A percentile compares a stretch with the other conserved stretches of the same genome.
Evolutionary conservation across 1,140 invertebrate species (phyloP).

Genomic region (Trichonephila inaurata): DNA sequence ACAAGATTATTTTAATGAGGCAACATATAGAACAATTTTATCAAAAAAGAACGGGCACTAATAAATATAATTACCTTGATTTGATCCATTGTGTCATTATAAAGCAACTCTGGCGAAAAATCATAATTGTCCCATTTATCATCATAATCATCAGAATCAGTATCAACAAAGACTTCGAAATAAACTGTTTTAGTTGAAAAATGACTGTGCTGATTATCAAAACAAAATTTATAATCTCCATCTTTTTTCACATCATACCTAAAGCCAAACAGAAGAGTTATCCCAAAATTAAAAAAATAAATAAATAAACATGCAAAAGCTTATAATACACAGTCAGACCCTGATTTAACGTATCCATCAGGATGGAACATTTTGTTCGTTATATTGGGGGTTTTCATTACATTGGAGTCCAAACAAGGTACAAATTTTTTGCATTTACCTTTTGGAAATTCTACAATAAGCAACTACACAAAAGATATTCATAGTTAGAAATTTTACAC

Average conservation of each 20-base stretch:
- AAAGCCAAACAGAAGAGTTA: conserved; percentile 30
- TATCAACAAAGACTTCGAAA: conserved; percentile 88
- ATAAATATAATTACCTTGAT: conserved; percentile 76
- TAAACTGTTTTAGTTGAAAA: conserved; percentile 90
- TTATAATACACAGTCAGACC: no score
- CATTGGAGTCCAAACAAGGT: no score
- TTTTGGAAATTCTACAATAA: no score
- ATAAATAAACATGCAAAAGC: no score
- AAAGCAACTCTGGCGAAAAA: conserved; percentile 76
- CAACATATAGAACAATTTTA: not conserved
- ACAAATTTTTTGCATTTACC: no score
- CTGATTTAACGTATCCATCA: no score
- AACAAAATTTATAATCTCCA: conserved; percentile 90
- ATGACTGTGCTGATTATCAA: conserved; percentile 90
- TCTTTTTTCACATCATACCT: conserved; percentile 81
- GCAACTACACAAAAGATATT: no score
- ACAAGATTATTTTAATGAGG: not conserved
- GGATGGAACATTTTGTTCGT: no score
- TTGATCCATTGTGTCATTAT: conserved; percentile 77
- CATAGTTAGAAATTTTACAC: no score
- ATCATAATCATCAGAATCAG: conserved; percentile 83
- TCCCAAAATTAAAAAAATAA: no score
- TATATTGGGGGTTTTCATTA: no score
- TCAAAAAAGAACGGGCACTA: not conserved
- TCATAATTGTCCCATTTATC: conserved; percentile 79